Evolutionary conservation across 2,113 vertebrate genomes (phyloP).

Genomic region (Noctilio leporinus): DNA sequence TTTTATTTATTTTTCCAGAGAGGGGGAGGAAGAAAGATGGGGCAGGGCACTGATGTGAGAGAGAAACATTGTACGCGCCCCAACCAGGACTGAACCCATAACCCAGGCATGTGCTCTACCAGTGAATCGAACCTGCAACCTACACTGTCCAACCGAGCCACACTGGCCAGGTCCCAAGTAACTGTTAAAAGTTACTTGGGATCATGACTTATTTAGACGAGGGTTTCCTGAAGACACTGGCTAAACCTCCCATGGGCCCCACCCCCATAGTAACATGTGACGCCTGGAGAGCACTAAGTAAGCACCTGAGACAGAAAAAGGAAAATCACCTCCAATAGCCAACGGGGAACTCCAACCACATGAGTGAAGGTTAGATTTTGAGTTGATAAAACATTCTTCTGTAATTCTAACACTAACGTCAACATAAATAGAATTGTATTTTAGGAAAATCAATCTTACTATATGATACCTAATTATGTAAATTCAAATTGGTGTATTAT

Average conservation of each 20-base stretch:
- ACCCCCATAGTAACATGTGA: background rate
- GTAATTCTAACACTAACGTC: background rate
- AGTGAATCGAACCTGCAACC: too few species aligned
- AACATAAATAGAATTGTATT: background rate
- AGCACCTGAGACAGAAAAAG: background rate
- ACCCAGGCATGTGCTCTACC: too few species aligned
- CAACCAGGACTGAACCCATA: too few species aligned
- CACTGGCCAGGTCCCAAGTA: too few species aligned
- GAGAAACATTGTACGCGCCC: too few species aligned
- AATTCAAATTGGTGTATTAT: background rate
- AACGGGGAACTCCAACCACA: background rate
- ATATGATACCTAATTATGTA: background rate
- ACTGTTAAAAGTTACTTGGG: too few species aligned
- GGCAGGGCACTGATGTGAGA: too few species aligned
- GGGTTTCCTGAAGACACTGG: background rate
- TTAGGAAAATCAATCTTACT: background rate
- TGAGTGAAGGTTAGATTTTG: background rate
- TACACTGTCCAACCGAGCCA: too few species aligned
- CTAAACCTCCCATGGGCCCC: background rate
- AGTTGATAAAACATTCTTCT: background rate
- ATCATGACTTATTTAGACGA: background rate
- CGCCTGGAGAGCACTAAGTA: background rate
- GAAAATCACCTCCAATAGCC: background rate
- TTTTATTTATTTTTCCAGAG: too few species aligned
- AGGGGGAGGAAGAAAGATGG: too few species aligned